phyloP scores from a whole-genome alignment of 2,113 vertebrate genomes.

The Coptodon rendalli region DNA sequence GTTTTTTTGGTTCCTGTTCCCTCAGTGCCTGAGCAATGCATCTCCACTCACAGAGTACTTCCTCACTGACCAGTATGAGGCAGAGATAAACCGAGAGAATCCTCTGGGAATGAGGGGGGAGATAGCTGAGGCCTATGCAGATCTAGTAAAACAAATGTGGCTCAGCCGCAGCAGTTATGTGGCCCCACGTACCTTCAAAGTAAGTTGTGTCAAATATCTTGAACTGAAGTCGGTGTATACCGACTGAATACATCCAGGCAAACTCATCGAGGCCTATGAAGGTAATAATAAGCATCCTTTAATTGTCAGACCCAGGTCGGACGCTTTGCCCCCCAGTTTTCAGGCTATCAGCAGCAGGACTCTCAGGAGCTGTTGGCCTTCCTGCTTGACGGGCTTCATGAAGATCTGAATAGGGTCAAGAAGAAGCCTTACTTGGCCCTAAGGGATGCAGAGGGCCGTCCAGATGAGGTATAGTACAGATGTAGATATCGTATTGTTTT shows the following conservation, averaged over 20 bases:
- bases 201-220: constrained; percentile 45
- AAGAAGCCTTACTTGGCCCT: constrained; percentile 94
- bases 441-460: constrained; percentile 88
- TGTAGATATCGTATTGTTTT: background rate
- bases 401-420: constrained; percentile 95
- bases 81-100: constrained; percentile 92
- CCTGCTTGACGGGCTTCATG: constrained; percentile 91
- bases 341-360: constrained; percentile 96
- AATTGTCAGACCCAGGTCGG: constrained; percentile 87
- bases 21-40: constrained; percentile 92
- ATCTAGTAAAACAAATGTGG: constrained; percentile 97
- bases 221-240: background rate
- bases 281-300: background rate
- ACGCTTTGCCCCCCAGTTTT: constrained; percentile 96
- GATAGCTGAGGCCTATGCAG: constrained; percentile 93
- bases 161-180: constrained; percentile 86
- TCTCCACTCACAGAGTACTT: constrained; percentile 92
- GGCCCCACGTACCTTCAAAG: constrained; percentile 92
- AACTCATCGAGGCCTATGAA: background rate
- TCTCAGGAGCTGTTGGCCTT: constrained; percentile 96
- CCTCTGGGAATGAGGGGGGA: constrained; percentile 97
- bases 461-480: constrained; percentile 79
- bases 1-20: background rate
- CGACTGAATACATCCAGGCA: background rate
- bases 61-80: constrained; percentile 87